Conservation (phyloP, 92 coral and sea anemone genomes). For the Ricordea florida region DNA sequence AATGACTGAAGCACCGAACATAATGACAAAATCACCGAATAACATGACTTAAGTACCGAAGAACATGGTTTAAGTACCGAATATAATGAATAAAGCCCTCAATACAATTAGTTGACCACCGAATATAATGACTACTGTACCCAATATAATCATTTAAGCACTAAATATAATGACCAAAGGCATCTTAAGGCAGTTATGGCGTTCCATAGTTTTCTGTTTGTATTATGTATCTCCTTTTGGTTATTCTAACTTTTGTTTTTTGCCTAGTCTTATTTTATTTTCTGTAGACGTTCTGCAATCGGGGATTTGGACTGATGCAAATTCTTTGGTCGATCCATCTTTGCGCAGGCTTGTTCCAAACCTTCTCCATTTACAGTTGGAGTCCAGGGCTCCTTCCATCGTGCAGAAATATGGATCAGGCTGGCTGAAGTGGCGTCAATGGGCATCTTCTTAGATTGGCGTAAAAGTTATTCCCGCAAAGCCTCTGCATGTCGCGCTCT, state of each 20-base stretch:
- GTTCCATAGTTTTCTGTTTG: no score
- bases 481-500: constrained; percentile 36
- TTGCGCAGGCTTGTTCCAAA: constrained; percentile 6
- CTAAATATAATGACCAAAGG: no score
- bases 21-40: no score
- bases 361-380: constrained; percentile 27
- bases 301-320: constrained; percentile 24
- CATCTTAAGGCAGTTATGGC: no score
- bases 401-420: constrained; percentile 34
- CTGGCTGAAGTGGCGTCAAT: constrained; percentile 18
- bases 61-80: no score
- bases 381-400: constrained; percentile 30
- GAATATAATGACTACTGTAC: no score
- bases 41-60: no score
- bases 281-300: constrained; percentile 27
- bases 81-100: no score
- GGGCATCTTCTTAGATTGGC: constrained; percentile 16
- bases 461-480: constrained; percentile 30
- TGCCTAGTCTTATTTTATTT: background rate
- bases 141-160: no score
- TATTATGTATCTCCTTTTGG: constrained; percentile 9
- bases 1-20: no score
- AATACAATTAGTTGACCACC: no score
- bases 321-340: constrained; percentile 9
- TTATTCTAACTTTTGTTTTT: constrained; percentile 6